A percentile compares a stretch with the other conserved stretches of the same genome.
phyloP scores from a whole-genome alignment of 2,888 invertebrate genomes.

The Agrotis clavis region DNA sequence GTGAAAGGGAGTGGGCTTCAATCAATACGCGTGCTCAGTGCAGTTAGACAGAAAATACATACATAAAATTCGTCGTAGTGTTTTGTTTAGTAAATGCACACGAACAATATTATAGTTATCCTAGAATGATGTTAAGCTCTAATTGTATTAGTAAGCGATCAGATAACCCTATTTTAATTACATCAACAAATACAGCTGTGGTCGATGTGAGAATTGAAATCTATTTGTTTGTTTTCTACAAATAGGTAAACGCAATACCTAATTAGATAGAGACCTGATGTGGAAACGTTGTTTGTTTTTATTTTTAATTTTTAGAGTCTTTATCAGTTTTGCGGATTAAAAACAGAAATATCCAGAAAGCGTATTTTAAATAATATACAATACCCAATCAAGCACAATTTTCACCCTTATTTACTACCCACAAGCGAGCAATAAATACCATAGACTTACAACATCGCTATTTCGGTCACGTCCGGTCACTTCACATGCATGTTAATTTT shows the following conservation, averaged over 20 bases:
- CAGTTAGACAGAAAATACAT: no score
- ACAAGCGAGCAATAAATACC: not conserved
- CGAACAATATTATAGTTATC: no score
- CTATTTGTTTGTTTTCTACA: not conserved
- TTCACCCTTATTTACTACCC: no score
- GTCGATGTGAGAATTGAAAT: not conserved
- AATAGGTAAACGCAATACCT: not conserved
- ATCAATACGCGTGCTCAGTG: no score
- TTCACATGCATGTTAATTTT: not conserved
- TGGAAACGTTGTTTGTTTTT: no score
- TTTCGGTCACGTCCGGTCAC: constrained; percentile 6
- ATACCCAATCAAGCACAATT: not conserved
- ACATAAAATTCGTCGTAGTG: no score
- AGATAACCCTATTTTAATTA: not conserved
- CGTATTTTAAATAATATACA: not conserved
- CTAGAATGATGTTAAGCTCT: not conserved
- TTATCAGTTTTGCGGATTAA: no score
- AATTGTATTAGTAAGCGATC: not conserved
- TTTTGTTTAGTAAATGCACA: no score
- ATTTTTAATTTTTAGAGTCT: no score
- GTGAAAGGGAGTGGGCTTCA: no score
- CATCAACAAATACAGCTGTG: not conserved
- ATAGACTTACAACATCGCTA: not conserved
- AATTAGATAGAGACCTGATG: not conserved
- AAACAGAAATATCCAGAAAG: no score